Evolutionary conservation across 2,888 invertebrate genomes (phyloP), one percentile per base, ranked within the genome.

Genomic region (Luperina testacea): DNA sequence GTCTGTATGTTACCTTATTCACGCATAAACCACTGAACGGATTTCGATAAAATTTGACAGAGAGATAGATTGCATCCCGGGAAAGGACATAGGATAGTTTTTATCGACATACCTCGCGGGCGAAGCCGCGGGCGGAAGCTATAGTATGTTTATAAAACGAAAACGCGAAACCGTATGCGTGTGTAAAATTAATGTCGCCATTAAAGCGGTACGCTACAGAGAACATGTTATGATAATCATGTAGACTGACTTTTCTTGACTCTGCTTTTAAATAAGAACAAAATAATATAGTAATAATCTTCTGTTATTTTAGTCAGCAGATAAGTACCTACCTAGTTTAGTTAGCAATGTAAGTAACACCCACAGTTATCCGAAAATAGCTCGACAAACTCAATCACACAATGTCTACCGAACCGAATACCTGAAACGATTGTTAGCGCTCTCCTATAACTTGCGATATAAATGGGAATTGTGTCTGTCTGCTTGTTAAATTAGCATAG

Each of bases 341-440:
- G 45, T 61, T 53, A 73, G 32, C 38, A 67, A 53, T 38, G n/a
- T 27, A 17, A 45, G n/a, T 27, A 17, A 45, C 45, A 64, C 45
- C 61, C 59, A 32, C 20, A 71, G 24, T 2, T 2, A 45, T 68
- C 11, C 27, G 0, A 27, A 81, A 59, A 61, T 75, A 75, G n/a
- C 27, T 27, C 64, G 9, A 20, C 67, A 70, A 81, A 75, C 61
- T 57, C 61, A 81, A 82, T 71, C 71, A 27, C 20, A 67, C 45
- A 48, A 42, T 67, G 67, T 61, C 51, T 73, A 73, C 20, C 27
- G 32, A 59, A 2, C 6, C 57, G n/a, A 45, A 74, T 74, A 74
- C 51, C n/a, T 81, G 59, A 70, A 69, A 24, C n/a, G 48, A 59
- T 69, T 74, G 51, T 57, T 51, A 63, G 48, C 48, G 15, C 59